Evolutionary conservation across 2,888 invertebrate species (phyloP).

Genomic region (Carabus problematicus): DNA sequence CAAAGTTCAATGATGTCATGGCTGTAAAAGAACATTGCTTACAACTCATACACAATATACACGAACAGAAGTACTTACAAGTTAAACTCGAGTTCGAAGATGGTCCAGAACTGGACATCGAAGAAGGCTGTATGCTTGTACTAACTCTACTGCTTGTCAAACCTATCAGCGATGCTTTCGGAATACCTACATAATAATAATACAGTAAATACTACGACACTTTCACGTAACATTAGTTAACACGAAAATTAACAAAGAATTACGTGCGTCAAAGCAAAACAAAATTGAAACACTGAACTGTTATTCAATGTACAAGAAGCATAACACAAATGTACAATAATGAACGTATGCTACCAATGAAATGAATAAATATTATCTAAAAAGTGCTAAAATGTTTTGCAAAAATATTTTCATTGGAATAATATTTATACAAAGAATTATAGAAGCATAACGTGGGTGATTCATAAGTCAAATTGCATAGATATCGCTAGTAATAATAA

Average conservation of each 20-base stretch:
- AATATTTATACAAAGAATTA: too few species aligned
- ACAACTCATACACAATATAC: background rate
- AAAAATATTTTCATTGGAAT: too few species aligned
- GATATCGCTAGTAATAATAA: too few species aligned
- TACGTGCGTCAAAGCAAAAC: background rate
- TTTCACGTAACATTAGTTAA: background rate
- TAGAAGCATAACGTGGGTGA: too few species aligned
- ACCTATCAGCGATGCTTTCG: conserved; percentile 81
- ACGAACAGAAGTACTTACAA: conserved; percentile 61
- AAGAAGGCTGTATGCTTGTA: conserved; percentile 67
- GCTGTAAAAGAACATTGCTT: conserved; percentile 60
- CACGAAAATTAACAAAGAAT: background rate
- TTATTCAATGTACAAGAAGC: too few species aligned
- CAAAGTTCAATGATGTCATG: conserved; percentile 64
- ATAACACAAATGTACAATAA: too few species aligned
- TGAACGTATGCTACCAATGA: too few species aligned
- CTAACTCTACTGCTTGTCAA: conserved; percentile 76
- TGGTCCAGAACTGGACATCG: conserved; percentile 75
- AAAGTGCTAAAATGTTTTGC: too few species aligned
- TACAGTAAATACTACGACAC: background rate
- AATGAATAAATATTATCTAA: too few species aligned
- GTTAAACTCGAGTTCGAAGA: conserved; percentile 71
- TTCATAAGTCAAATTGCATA: too few species aligned
- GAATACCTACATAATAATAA: conserved; percentile 69
- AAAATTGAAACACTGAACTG: background rate